phyloP scores from a whole-genome alignment of 2,113 vertebrate species.

The Siniperca knerii region DNA sequence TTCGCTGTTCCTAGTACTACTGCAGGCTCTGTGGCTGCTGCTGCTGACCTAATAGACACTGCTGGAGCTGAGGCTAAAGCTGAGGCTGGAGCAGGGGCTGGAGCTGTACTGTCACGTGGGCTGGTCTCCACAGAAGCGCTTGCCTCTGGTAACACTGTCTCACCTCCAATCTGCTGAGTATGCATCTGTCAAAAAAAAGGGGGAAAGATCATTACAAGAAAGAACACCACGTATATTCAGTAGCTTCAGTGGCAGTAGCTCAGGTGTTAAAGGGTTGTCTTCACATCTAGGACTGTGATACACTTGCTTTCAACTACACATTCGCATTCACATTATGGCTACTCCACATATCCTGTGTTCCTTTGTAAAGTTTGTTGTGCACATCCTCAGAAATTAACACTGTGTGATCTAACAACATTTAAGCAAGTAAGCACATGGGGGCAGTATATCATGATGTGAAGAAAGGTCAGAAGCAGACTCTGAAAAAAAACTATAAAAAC shows the following conservation, averaged over 20 bases:
- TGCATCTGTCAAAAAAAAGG: conserved; percentile 72
- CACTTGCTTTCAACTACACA: neutral
- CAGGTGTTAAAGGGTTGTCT: neutral
- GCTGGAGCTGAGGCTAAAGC: conserved; percentile 10
- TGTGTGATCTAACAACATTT: neutral
- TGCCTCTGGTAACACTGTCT: conserved; percentile 8
- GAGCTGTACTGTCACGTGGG: neutral
- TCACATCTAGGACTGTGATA: neutral
- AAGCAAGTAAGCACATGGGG: neutral
- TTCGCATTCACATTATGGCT: neutral
- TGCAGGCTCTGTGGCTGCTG: conserved; percentile 16
- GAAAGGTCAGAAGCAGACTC: neutral
- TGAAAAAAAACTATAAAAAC: too few relatives aligned
- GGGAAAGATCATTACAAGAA: neutral
- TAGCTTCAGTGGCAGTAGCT: neutral
- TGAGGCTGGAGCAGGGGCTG: conserved; percentile 27
- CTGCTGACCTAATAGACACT: neutral
- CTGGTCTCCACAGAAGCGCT: conserved; percentile 8
- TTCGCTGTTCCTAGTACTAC: conserved; percentile 28
- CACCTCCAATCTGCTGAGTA: conserved; percentile 55
- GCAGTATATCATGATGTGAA: neutral
- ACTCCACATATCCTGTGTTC: neutral
- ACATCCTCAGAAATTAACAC: neutral
- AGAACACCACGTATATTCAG: neutral
- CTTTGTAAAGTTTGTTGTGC: neutral